A percentile compares a stretch with the other conserved stretches of the same genome.
Evolutionary conservation across 2,888 invertebrate genomes (phyloP).

Genomic region (Anagyrus pseudococci): DNA sequence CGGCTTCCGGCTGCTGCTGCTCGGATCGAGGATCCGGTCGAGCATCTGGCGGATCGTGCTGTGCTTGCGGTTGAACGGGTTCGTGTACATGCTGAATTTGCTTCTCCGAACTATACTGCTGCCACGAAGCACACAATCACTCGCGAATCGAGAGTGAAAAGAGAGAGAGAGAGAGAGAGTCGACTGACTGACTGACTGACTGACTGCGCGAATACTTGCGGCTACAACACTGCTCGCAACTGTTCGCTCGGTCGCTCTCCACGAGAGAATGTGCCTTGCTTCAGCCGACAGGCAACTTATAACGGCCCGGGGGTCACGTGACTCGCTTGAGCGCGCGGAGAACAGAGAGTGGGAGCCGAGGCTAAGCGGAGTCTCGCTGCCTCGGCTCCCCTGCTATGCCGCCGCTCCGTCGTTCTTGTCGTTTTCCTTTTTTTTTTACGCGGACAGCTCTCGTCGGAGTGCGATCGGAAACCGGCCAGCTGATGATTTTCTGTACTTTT

Average conservation of each 20-base stretch:
- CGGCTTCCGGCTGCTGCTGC: constrained; percentile 48
- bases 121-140: not conserved
- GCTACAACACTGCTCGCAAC: not conserved
- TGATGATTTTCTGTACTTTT: too few species aligned
- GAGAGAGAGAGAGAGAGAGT: too few species aligned
- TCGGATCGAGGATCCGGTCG: constrained; percentile 69
- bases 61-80: constrained; percentile 75
- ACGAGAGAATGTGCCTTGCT: not conserved
- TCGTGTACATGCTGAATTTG: constrained; percentile 67
- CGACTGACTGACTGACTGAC: too few species aligned
- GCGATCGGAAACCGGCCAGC: too few species aligned
- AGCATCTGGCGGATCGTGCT: constrained; percentile 70
- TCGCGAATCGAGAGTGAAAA: not conserved
- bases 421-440: too few species aligned
- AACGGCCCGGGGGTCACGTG: not conserved
- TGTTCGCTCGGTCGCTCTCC: not conserved
- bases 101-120: not conserved
- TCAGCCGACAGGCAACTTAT: not conserved
- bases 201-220: not conserved
- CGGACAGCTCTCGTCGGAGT: too few species aligned
- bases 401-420: too few species aligned
- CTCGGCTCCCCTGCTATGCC: too few species aligned
- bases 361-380: too few species aligned
- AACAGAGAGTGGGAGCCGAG: not conserved
- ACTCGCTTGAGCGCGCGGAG: not conserved